Evolutionary conservation across 2,113 vertebrate genomes (phyloP), one percentile per base, ranked within the genome.

Genomic region (Pelvicachromis taeniatus): DNA sequence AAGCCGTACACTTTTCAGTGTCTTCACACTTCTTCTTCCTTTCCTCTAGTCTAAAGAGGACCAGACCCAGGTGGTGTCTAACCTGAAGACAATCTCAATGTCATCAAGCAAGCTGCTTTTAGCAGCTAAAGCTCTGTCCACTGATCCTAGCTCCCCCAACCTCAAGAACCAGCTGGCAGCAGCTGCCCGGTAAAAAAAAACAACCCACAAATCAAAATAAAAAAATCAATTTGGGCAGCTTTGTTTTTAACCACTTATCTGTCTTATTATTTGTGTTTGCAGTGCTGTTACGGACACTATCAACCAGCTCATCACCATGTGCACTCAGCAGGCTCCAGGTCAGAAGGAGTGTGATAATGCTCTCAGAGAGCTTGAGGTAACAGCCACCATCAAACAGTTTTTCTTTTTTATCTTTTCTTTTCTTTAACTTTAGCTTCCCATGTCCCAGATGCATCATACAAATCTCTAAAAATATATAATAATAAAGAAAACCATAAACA

Each of bases 281-380:
- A 99, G 98, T 63, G 97, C 98, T 0, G 98, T 99, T 73, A 99
- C 98, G 0, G 97, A 99, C 92, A 99, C 98, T 81, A 99, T 99
- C 95, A 99, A 99, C 93, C 98, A 99, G 95, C 97, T 99, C 88
- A 99, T 99, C 96, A 99, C 97, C 82, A 98, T 98, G 98, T 99
- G 99, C 85, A 99, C 98, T 19, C 97, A 98, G 96, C 98, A 99
- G 94, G 98, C 98, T 0, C 98, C 98, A 0, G 98, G 98, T 77
- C 99, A 99, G 94, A 99, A 99, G 82, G 98, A 99, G 88, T 99
- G 99, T 23, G 98, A 98, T 93, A 99, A 99, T 6, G 98, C 98
- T 55, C 96, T 99, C 52, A 94, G 98, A 68, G 98, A 99, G 80
- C 93, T 99, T 42, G 97, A 99, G 97, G 98, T 99, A 93, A 83